Conservation (phyloP, 2,888 invertebrate genomes). For the Malacosoma neustria region DNA sequence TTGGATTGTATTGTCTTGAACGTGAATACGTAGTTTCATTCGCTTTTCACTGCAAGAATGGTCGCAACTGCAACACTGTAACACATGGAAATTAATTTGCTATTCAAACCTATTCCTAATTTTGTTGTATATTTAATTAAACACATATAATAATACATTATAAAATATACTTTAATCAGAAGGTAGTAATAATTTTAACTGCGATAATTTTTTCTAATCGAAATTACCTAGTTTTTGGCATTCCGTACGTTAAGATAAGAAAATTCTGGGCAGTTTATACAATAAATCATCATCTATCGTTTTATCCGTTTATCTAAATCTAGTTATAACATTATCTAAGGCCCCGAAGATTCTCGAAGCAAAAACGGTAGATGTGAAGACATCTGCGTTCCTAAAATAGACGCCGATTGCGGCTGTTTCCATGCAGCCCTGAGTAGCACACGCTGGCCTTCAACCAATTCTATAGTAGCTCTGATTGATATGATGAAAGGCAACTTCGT, state of each 20-base stretch:
- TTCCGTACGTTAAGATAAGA: conserved; percentile 8
- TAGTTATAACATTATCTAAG: conserved; percentile 10
- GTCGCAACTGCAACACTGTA: too few species aligned
- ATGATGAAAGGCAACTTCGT: too few species aligned
- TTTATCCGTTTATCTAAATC: conserved; percentile 16
- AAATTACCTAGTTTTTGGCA: not conserved
- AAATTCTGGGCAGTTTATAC: conserved; percentile 12
- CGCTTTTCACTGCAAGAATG: conserved; percentile 22
- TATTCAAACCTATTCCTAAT: too few species aligned
- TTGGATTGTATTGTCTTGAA: conserved; percentile 44
- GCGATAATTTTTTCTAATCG: too few species aligned
- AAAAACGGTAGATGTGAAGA: conserved; percentile 10
- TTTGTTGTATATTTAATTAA: too few species aligned
- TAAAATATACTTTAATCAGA: too few species aligned
- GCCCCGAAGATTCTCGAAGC: conserved; percentile 23
- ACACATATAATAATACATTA: too few species aligned
- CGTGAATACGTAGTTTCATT: conserved; percentile 32
- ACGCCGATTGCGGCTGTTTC: conserved; percentile 14
- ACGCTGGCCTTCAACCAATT: conserved; percentile 19
- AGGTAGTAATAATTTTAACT: too few species aligned
- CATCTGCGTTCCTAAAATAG: conserved; percentile 9
- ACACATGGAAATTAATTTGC: too few species aligned
- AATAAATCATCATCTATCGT: conserved; percentile 12
- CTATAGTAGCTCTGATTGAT: conserved; percentile 10
- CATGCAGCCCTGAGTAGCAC: conserved; percentile 15